Percentiles rank a stretch among this genome's conserved stretches.
Conservation (phyloP, 1,140 invertebrate genomes). For the Drosophila busckii region DNA sequence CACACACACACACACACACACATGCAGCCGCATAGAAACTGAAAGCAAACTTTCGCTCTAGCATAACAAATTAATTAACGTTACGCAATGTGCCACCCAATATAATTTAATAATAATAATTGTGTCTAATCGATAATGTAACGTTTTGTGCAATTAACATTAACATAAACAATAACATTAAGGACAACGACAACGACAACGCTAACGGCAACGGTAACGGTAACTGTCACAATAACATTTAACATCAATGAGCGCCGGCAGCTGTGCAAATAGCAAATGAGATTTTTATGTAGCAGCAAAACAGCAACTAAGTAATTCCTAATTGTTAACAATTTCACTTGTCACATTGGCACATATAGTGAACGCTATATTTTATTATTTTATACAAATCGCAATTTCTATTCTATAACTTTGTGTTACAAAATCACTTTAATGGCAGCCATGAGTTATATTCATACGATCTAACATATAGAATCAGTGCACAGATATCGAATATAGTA, state of each 20-base stretch:
- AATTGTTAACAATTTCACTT: no score
- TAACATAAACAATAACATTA: constrained; percentile 7
- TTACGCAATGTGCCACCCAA: constrained; percentile 4
- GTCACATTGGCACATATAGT: no score
- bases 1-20: neutral
- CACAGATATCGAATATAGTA: no score
- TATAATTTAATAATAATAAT: constrained; percentile 30
- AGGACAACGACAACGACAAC: constrained; percentile 3
- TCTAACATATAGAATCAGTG: no score
- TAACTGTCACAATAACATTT: neutral
- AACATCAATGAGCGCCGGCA: neutral
- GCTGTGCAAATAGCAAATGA: no score
- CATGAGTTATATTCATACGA: no score
- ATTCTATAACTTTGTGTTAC: no score
- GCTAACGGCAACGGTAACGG: constrained; percentile 2
- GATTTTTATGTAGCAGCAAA: no score
- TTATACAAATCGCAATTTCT: no score
- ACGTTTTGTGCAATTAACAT: constrained; percentile 5
- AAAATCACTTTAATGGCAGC: no score
- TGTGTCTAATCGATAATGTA: constrained; percentile 20
- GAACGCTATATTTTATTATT: no score
- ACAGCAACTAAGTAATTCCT: no score
- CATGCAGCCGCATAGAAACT: neutral
- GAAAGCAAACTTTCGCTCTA: constrained; percentile 4
- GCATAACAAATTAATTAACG: constrained; percentile 30